phyloP scores from a whole-genome alignment of 2,888 invertebrate species.

The Cantharis nigra region DNA sequence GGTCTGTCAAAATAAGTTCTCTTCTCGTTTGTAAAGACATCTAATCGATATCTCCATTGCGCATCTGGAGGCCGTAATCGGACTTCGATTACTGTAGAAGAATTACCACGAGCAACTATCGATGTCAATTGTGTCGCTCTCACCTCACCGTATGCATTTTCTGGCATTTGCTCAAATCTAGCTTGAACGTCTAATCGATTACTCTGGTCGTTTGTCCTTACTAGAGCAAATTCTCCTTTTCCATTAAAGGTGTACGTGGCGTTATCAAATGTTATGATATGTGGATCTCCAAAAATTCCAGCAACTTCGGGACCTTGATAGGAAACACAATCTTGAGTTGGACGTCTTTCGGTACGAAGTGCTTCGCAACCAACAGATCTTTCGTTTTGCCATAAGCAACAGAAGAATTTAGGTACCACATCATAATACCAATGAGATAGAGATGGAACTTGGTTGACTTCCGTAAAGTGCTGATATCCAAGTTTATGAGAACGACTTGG shows the following conservation, averaged over 20 bases:
- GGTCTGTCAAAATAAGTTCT: conserved; percentile 87
- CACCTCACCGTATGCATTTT: conserved; percentile 75
- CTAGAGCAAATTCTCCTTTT: conserved; percentile 88
- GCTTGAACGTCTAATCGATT: conserved; percentile 85
- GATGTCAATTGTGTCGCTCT: conserved; percentile 82
- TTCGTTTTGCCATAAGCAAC: conserved; percentile 92
- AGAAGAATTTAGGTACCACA: conserved; percentile 90
- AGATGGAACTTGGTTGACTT: conserved; percentile 91
- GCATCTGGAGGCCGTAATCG: conserved; percentile 80
- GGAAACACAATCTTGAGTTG: conserved; percentile 93
- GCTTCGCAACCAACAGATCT: conserved; percentile 93
- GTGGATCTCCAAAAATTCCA: conserved; percentile 89
- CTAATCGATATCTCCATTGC: conserved; percentile 89
- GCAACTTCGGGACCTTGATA: conserved; percentile 92
- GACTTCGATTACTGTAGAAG: conserved; percentile 85
- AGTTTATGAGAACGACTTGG: conserved; percentile 86
- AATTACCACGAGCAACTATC: conserved; percentile 83
- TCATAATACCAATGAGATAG: conserved; percentile 97
- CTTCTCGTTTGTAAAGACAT: conserved; percentile 86
- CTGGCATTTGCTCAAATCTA: conserved; percentile 79
- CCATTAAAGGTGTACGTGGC: conserved; percentile 93
- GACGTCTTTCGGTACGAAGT: conserved; percentile 89
- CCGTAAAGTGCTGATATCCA: conserved; percentile 91
- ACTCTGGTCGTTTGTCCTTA: conserved; percentile 72
- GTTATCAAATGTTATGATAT: conserved; percentile 90